phyloP scores from a whole-genome alignment of 2,888 invertebrate genomes.

The Campopleginae sp. region DNA sequence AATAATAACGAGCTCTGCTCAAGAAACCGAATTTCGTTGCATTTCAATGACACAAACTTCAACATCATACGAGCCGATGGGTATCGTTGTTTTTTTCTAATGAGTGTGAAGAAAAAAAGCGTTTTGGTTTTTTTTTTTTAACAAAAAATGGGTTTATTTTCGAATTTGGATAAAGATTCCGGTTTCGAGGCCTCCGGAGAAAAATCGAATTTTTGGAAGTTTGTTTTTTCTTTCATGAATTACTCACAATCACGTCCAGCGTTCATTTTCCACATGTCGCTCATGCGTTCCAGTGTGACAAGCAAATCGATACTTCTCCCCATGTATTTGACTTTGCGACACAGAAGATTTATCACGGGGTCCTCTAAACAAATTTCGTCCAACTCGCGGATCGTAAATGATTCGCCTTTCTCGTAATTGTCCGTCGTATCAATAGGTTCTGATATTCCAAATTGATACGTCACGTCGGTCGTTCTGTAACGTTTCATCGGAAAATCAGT shows the following conservation, averaged over 20 bases:
- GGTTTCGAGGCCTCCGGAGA: too few species aligned
- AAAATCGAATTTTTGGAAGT: background rate
- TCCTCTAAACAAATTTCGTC: constrained; percentile 74
- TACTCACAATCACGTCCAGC: constrained; percentile 71
- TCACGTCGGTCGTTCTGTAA: constrained; percentile 41
- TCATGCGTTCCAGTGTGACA: constrained; percentile 80
- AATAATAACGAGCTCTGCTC: too few species aligned
- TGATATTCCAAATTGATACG: constrained; percentile 1
- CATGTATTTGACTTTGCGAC: constrained; percentile 80
- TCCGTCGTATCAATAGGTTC: constrained; percentile 63
- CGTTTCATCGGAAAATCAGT: background rate
- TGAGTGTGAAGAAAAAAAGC: too few species aligned
- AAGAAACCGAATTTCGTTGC: too few species aligned
- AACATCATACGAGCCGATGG: too few species aligned
- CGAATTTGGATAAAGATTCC: too few species aligned
- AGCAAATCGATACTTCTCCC: constrained; percentile 82
- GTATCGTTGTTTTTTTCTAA: background rate
- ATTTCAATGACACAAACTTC: too few species aligned
- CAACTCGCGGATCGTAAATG: constrained; percentile 75
- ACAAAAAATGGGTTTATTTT: too few species aligned
- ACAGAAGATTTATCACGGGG: constrained; percentile 80
- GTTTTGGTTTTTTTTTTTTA: background rate
- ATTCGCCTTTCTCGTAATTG: constrained; percentile 73
- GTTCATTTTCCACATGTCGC: constrained; percentile 80
- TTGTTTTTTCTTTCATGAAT: background rate